These are phyloP conservation scores for Limnodromus scolopaceus DNA, from an alignment of 2,797 vertebrate species.

Conservation along the genomic window DNA sequence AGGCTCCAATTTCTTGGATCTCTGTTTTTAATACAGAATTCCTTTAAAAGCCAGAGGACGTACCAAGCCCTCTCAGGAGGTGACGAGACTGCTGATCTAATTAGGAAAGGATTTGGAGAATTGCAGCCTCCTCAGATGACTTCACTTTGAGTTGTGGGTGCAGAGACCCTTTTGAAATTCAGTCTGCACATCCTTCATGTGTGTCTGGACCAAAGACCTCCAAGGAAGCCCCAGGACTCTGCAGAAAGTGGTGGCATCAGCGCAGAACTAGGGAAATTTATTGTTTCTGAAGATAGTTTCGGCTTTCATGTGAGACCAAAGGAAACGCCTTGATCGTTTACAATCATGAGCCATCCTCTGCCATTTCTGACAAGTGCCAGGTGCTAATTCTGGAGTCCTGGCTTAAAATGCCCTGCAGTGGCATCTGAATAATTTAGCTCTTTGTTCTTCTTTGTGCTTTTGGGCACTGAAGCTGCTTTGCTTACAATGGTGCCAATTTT, in stretches of 20 bases:
- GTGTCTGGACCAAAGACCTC: neutral
- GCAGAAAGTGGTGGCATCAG: neutral
- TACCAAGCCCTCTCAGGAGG: neutral
- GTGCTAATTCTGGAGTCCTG: neutral
- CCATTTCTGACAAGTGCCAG: neutral
- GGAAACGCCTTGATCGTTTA: neutral
- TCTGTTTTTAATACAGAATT: conserved; percentile 10
- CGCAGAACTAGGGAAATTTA: neutral
- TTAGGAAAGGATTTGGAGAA: neutral
- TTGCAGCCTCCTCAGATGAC: neutral
- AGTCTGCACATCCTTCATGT: neutral
- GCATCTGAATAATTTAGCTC: neutral
- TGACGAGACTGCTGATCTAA: conserved; percentile 9
- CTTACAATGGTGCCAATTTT: neutral
- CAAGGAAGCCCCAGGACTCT: neutral
- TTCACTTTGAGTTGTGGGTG: neutral
- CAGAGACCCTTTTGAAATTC: conserved; percentile 14
- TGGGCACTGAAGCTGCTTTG: neutral
- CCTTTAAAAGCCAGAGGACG: conserved; percentile 9
- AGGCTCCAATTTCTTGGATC: neutral
- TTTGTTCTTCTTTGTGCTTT: neutral
- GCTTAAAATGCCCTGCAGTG: neutral
- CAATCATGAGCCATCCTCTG: neutral
- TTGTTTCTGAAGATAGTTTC: neutral
- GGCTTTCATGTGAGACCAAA: neutral